Evolutionary conservation across 2,113 vertebrate genomes (phyloP).

Genomic region (Coturnix japonica): DNA sequence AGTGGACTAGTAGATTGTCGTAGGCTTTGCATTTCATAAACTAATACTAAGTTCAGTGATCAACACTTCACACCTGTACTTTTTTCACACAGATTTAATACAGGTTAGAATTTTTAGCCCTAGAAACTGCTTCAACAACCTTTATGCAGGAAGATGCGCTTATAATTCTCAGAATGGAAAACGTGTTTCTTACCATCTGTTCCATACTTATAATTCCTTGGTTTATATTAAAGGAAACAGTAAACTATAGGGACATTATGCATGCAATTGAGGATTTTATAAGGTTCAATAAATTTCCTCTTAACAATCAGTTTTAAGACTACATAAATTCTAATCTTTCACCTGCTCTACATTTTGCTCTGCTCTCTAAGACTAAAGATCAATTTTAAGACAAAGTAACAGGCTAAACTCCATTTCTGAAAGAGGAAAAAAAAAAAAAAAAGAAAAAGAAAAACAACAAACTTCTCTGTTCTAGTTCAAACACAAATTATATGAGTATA

Average conservation of each 20-base stretch:
- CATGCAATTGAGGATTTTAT: slow-evolving; percentile 65
- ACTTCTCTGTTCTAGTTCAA: not conserved
- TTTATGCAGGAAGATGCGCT: slow-evolving; percentile 24
- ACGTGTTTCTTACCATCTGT: slow-evolving; percentile 69
- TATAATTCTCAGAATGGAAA: slow-evolving; percentile 38
- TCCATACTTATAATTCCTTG: slow-evolving; percentile 66
- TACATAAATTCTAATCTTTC: slow-evolving; percentile 48
- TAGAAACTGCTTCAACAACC: not conserved
- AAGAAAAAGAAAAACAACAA: no score
- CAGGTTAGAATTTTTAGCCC: not conserved
- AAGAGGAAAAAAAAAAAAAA: not conserved
- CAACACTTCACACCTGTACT: not conserved
- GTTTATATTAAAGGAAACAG: slow-evolving; percentile 66
- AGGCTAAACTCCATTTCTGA: slow-evolving; percentile 2
- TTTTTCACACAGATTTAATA: not conserved
- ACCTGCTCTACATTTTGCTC: slow-evolving; percentile 4
- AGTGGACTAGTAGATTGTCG: not conserved
- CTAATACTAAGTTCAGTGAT: not conserved
- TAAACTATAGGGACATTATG: slow-evolving; percentile 68
- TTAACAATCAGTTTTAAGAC: slow-evolving; percentile 44
- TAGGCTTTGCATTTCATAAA: not conserved
- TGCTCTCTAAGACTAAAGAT: slow-evolving; percentile 13
- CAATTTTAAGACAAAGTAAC: slow-evolving; percentile 16
- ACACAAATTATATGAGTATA: not conserved
- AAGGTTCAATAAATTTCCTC: slow-evolving; percentile 66